phyloP scores from a whole-genome alignment of 2,888 invertebrate genomes.

The Drosophila setosimentum region DNA sequence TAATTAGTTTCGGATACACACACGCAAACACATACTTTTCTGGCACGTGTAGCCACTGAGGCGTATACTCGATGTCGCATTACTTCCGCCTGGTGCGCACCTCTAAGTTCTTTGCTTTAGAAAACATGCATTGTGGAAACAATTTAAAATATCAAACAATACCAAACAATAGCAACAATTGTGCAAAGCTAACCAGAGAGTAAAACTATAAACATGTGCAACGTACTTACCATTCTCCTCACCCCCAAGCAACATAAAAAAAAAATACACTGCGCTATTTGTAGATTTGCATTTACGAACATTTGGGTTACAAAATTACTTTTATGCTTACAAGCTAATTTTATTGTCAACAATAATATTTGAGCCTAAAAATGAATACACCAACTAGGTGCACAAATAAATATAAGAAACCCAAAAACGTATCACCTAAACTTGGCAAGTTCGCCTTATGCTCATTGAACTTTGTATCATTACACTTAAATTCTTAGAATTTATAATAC shows the following conservation, averaged over 20 bases:
- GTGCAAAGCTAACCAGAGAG: neutral
- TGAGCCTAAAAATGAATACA: neutral
- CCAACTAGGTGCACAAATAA: neutral
- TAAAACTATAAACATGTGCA: neutral
- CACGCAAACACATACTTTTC: constrained; percentile 2
- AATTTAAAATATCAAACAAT: constrained; percentile 14
- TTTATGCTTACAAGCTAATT: neutral
- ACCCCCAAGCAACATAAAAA: neutral
- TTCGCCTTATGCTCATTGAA: neutral
- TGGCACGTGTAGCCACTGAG: constrained; percentile 58
- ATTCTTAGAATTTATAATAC: constrained; percentile 9
- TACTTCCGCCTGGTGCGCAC: constrained; percentile 54
- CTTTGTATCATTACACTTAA: neutral
- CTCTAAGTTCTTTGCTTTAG: constrained; percentile 25
- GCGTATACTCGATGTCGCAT: constrained; percentile 54
- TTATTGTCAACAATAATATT: neutral
- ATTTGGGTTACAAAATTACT: neutral
- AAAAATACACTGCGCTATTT: neutral
- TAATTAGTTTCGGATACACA: constrained; percentile 43
- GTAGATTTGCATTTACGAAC: neutral
- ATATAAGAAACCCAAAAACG: neutral
- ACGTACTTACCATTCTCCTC: neutral
- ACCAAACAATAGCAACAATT: constrained; percentile 1
- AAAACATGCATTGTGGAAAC: constrained; percentile 12
- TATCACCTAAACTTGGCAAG: neutral